Base-by-base conservation (phyloP, 2,888 invertebrate species). In the Pachliopta kotzebuea region DNA sequence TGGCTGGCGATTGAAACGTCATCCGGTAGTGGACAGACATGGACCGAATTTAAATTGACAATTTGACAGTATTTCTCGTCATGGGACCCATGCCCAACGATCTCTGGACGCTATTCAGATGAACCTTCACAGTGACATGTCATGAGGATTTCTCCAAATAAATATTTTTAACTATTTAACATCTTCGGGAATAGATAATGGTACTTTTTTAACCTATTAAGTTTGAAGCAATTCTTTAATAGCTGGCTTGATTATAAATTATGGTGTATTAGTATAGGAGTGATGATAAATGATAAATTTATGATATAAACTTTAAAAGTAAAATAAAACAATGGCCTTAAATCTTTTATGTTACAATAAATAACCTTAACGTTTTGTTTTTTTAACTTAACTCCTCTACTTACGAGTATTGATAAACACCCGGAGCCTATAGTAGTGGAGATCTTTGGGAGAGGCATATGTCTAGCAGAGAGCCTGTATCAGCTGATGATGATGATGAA, bases 41-140 rank as follows among this genome's bases (percentile, higher is more conserved):
- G 80, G 73, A 76, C 78, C 76, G 84, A 89, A 90, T 90, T 89
- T 88, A 89, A 90, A 91, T 88, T 86, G 81, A 84, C 78, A 78
- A 74, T 77, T 88, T 86, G 81, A 84, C 78, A 78, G 74, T 77
- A 78, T 84, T 83, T 77, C 79, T 74, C 79, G 65, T 65, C 74
- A 69, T 60, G 69, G 71, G 71, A 71, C 78, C 81, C 81, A 71
- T 85, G 88, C 84, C 73, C 86, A 81, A 70, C 69, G 71, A 74
- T 70, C 68, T 72, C 71, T 69, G 71, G 75, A 71, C 67, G 71
- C 78, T 83, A 83, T 85, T 85, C 81, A 81, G 77, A 85, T 79
- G 83, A 82, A 75, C 75, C 78, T 85, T 82, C 76, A 76, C 76
- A 79, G 78, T 74, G 71, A 60, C 67, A 64, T 52, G 75, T 72